These are phyloP conservation scores for Helicolenus hilgendorfi DNA, from an alignment of 2,797 vertebrate species.

Conservation along the genomic window DNA sequence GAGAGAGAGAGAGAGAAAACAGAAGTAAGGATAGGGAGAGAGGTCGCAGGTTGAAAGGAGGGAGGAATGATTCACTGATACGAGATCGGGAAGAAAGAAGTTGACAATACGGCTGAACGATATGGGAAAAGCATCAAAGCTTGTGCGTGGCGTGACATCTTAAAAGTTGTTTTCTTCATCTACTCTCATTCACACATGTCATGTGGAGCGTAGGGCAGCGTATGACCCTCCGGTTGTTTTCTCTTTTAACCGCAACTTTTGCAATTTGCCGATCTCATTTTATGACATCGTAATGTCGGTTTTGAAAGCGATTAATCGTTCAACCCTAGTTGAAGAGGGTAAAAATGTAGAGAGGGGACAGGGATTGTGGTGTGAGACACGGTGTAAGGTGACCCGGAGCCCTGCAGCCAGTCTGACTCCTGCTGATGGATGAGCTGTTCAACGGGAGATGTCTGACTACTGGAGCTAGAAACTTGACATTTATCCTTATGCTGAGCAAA, in stretches of 20 bases:
- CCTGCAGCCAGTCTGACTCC: conserved; percentile 85
- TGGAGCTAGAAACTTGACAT: conserved; percentile 29
- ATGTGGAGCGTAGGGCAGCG: background rate
- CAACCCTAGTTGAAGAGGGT: background rate
- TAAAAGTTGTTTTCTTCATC: background rate
- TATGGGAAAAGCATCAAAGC: background rate
- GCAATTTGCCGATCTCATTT: background rate
- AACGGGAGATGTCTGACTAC: conserved; percentile 30
- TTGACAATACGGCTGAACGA: no score
- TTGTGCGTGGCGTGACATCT: background rate
- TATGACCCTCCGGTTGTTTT: background rate
- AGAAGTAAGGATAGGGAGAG: background rate
- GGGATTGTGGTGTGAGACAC: conserved; percentile 74
- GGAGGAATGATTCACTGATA: background rate
- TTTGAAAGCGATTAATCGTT: background rate
- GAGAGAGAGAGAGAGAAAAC: conserved; percentile 1
- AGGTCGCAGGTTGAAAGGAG: conserved; percentile 22
- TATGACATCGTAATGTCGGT: background rate
- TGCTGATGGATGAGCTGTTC: conserved; percentile 66
- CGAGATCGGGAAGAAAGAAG: background rate
- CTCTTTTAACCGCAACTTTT: background rate
- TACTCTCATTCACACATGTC: background rate
- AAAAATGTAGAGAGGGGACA: conserved; percentile 14
- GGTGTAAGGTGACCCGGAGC: conserved; percentile 84
- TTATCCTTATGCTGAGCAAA: background rate